Evolutionary conservation across 2,113 vertebrate genomes (phyloP).

Genomic region (Nicator chloris): DNA sequence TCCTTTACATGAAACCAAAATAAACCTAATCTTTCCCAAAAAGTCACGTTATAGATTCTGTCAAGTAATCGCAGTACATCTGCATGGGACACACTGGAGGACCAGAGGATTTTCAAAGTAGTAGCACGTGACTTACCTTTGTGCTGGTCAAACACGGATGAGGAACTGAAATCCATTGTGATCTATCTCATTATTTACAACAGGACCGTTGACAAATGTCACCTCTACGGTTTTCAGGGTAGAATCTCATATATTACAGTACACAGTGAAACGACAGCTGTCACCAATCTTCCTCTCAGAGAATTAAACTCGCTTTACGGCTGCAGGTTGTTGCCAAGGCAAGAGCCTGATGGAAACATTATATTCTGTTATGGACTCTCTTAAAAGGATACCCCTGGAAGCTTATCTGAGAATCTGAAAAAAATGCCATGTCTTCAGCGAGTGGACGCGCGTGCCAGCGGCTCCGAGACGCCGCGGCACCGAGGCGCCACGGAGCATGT

Average conservation of each 20-base stretch:
- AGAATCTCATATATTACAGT: not conserved
- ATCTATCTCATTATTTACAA: slow-evolving; percentile 52
- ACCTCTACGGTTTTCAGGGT: slow-evolving; percentile 24
- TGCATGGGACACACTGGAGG: not conserved
- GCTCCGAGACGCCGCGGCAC: slow-evolving; percentile 27
- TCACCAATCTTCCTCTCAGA: not conserved
- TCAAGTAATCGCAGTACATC: not conserved
- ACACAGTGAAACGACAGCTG: slow-evolving; percentile 13
- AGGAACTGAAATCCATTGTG: slow-evolving; percentile 85
- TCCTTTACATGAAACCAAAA: not conserved
- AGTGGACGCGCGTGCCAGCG: not conserved
- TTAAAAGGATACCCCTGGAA: not conserved
- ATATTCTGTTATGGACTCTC: not conserved
- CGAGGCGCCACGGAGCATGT: slow-evolving; percentile 86
- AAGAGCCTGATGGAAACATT: not conserved
- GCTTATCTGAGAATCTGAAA: not conserved
- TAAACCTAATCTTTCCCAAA: not conserved
- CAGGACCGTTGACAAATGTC: slow-evolving; percentile 24
- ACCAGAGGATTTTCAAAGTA: not conserved
- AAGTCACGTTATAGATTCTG: not conserved
- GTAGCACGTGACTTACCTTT: slow-evolving; percentile 77
- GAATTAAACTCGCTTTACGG: slow-evolving; percentile 17
- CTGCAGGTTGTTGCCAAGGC: slow-evolving; percentile 46
- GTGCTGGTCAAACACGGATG: slow-evolving; percentile 84
- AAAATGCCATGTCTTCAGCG: not conserved